Percentiles rank a stretch among this genome's conserved stretches.
Conservation (phyloP, 2,797 vertebrate genomes). For the Sternotherus odoratus region DNA sequence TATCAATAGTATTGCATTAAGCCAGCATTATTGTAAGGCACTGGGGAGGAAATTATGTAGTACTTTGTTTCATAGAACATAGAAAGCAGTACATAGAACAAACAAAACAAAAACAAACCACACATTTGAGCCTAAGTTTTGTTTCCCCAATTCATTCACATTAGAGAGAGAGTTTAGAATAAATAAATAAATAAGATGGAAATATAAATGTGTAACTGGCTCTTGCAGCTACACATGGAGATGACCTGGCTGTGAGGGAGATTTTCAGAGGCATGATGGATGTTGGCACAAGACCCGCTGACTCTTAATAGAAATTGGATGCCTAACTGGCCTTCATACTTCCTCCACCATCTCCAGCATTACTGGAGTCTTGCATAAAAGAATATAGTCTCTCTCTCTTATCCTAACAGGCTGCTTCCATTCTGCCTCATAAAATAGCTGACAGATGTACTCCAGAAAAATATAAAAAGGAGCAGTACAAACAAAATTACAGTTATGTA, state of each 20-base stretch:
- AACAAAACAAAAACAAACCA: not conserved
- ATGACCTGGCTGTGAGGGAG: not conserved
- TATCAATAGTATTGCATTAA: not conserved
- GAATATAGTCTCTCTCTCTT: too few relatives aligned
- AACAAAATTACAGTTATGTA: too few relatives aligned
- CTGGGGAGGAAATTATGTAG: not conserved
- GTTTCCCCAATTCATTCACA: not conserved
- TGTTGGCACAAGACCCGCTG: constrained; percentile 28
- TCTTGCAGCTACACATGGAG: not conserved
- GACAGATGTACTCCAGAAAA: too few relatives aligned
- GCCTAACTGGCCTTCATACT: constrained; percentile 47
- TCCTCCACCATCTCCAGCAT: constrained; percentile 22
- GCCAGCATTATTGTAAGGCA: not conserved
- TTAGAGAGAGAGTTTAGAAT: not conserved
- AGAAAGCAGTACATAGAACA: not conserved
- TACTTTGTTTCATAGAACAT: too few relatives aligned
- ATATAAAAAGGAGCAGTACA: too few relatives aligned
- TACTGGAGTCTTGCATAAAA: too few relatives aligned
- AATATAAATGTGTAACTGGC: not conserved
- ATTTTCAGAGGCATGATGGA: not conserved
- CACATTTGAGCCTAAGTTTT: not conserved
- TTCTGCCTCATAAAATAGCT: too few relatives aligned
- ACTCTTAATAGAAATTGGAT: constrained; percentile 49
- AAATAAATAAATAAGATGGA: not conserved
- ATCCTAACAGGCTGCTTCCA: too few relatives aligned